Percentiles rank a stretch among this genome's conserved stretches.
Evolutionary conservation across 2,113 vertebrate genomes (phyloP).

Genomic region (Hippocampus mohnikei): DNA sequence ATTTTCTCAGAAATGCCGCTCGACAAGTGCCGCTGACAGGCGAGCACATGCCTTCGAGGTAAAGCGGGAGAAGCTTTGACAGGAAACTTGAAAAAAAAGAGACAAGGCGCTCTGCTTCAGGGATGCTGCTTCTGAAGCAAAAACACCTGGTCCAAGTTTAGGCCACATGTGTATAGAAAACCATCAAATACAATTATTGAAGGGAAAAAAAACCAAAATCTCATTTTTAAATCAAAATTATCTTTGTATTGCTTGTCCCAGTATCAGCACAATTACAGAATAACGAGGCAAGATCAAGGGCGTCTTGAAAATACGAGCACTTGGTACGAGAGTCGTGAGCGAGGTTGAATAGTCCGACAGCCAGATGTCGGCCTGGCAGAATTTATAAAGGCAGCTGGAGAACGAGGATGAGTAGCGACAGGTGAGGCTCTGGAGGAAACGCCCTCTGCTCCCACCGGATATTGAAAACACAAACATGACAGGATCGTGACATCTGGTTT

Average conservation of each 20-base stretch:
- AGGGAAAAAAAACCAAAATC: background rate
- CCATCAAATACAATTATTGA: background rate
- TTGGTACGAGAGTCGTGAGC: too few species aligned
- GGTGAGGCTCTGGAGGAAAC: too few species aligned
- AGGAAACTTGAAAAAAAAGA: conserved; percentile 46
- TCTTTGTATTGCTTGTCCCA: conserved; percentile 38
- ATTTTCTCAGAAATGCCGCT: conserved; percentile 58
- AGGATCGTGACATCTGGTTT: too few species aligned
- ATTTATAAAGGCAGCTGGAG: too few species aligned
- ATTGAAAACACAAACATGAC: too few species aligned
- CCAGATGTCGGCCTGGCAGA: too few species aligned
- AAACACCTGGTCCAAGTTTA: conserved; percentile 28
- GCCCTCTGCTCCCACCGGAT: too few species aligned
- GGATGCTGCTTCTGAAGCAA: conserved; percentile 21
- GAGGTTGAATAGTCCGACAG: too few species aligned
- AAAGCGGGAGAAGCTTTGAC: conserved; percentile 66
- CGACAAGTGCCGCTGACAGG: conserved; percentile 67
- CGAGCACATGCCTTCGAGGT: conserved; percentile 68
- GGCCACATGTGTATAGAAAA: background rate
- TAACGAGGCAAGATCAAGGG: too few species aligned
- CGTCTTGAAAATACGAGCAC: too few species aligned
- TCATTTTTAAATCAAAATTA: conserved; percentile 58
- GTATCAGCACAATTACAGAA: too few species aligned
- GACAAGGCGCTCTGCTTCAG: conserved; percentile 24
- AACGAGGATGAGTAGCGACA: too few species aligned